These are phyloP conservation scores for Spisula subtruncata DNA, from an alignment of 2,888 invertebrate species.

Conservation along the genomic window DNA sequence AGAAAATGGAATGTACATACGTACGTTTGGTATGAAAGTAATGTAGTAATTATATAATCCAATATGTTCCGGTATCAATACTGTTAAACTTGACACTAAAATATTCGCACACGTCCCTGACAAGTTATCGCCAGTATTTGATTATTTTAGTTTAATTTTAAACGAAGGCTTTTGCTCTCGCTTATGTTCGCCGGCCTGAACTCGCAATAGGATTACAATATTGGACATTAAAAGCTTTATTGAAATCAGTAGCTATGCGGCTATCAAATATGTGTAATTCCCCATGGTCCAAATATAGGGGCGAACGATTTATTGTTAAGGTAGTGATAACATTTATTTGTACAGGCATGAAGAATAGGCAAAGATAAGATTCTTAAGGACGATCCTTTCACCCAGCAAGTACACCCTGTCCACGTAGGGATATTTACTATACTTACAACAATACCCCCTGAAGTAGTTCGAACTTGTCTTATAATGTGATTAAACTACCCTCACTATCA, in stretches of 20 bases:
- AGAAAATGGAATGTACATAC: not conserved
- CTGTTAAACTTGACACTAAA: not conserved
- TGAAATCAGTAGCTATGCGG: not conserved
- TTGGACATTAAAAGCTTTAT: slow-evolving; percentile 26
- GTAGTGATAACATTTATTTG: slow-evolving; percentile 3
- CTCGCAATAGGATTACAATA: slow-evolving; percentile 9
- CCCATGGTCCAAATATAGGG: not conserved
- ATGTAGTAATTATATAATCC: slow-evolving; percentile 30
- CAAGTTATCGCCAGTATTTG: not conserved
- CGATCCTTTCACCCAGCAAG: not conserved
- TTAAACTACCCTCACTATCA: slow-evolving; percentile 7
- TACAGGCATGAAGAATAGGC: not conserved
- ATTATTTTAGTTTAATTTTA: slow-evolving; percentile 8
- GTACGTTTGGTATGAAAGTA: not conserved
- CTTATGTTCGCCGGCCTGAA: too few species aligned
- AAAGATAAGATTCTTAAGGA: not conserved
- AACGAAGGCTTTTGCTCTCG: not conserved
- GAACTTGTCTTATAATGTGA: not conserved
- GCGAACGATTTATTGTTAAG: not conserved
- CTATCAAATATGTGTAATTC: slow-evolving; percentile 10
- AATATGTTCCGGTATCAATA: not conserved
- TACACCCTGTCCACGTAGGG: too few species aligned
- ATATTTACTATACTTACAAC: slow-evolving; percentile 18
- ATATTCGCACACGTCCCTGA: not conserved
- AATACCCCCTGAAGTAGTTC: not conserved